phyloP scores from a whole-genome alignment of 2,888 invertebrate genomes.

The Scaptomyza polygonia region DNA sequence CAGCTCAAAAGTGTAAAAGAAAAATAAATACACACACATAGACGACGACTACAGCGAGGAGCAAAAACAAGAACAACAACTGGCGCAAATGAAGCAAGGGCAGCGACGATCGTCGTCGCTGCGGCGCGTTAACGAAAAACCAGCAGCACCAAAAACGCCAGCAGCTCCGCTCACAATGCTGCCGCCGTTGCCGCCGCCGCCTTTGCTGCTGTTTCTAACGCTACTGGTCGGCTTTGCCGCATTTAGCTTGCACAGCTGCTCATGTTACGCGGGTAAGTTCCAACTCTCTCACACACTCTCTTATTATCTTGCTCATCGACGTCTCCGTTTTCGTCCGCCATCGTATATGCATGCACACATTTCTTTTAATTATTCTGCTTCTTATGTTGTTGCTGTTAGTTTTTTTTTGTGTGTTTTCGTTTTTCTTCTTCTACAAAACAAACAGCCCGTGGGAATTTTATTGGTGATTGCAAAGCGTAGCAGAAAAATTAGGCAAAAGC shows the following conservation, averaged over 20 bases:
- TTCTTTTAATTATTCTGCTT: slow-evolving; percentile 32
- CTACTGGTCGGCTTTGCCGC: slow-evolving; percentile 56
- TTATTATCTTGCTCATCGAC: not conserved
- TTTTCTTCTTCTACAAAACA: slow-evolving; percentile 48
- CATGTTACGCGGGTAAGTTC: slow-evolving; percentile 76
- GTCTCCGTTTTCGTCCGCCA: slow-evolving; percentile 1
- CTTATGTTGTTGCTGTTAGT: slow-evolving; percentile 26
- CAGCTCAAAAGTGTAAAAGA: slow-evolving; percentile 17
- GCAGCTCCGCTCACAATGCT: slow-evolving; percentile 52
- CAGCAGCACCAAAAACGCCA: slow-evolving; percentile 29
- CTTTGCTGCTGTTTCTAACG: slow-evolving; percentile 35
- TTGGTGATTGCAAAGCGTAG: slow-evolving; percentile 37
- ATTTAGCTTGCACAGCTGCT: slow-evolving; percentile 68
- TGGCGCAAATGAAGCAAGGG: slow-evolving; percentile 63
- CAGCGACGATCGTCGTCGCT: slow-evolving; percentile 74
- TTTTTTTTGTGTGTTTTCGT: slow-evolving; percentile 27
- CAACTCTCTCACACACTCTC: not conserved
- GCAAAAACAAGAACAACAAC: slow-evolving; percentile 42
- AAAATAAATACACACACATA: slow-evolving; percentile 9
- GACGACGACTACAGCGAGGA: slow-evolving; percentile 7
- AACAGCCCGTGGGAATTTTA: slow-evolving; percentile 72
- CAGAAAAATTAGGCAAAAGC: slow-evolving; percentile 44
- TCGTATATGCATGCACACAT: slow-evolving; percentile 8
- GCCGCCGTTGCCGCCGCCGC: slow-evolving; percentile 26
- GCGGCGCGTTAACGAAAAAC: slow-evolving; percentile 51